phyloP scores from a whole-genome alignment of 2,113 vertebrate genomes.

The Tachysurus vachellii region DNA sequence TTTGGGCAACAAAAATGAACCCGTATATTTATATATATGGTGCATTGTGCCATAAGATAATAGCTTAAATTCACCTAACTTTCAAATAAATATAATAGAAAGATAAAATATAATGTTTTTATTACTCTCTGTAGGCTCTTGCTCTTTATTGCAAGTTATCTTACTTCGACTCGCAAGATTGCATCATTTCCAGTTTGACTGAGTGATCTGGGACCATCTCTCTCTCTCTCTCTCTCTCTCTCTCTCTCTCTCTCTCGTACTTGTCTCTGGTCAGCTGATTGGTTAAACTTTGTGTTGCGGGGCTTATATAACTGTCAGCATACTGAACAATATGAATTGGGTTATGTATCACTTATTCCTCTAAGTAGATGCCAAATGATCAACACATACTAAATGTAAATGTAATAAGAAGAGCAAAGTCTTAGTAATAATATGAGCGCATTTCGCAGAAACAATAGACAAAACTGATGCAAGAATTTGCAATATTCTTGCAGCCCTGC shows the following conservation, averaged over 20 bases:
- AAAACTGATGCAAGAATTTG: conserved; percentile 24
- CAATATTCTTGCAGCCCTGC: conserved; percentile 16
- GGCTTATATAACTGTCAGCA: not conserved
- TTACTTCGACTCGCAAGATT: not conserved
- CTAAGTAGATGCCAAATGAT: not conserved
- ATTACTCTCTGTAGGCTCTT: not conserved
- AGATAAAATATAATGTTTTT: not conserved
- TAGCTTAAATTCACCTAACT: not conserved
- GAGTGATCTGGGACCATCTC: not conserved
- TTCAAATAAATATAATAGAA: too few species aligned
- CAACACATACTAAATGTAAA: conserved; percentile 1
- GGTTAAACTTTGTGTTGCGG: not conserved
- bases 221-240: not conserved
- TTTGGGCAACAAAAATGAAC: not conserved
- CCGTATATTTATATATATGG: not conserved
- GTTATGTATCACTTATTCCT: not conserved
- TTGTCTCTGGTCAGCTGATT: not conserved
- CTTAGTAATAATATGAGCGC: not conserved
- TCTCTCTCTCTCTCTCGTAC: not conserved
- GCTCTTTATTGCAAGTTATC: not conserved
- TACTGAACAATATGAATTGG: not conserved
- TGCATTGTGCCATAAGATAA: not conserved
- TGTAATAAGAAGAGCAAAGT: not conserved
- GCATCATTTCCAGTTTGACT: conserved; percentile 7
- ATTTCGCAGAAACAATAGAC: not conserved